A percentile compares a stretch with the other conserved stretches of the same genome.
Evolutionary conservation across 2,113 vertebrate species (phyloP).

Genomic region (Hucho hucho): DNA sequence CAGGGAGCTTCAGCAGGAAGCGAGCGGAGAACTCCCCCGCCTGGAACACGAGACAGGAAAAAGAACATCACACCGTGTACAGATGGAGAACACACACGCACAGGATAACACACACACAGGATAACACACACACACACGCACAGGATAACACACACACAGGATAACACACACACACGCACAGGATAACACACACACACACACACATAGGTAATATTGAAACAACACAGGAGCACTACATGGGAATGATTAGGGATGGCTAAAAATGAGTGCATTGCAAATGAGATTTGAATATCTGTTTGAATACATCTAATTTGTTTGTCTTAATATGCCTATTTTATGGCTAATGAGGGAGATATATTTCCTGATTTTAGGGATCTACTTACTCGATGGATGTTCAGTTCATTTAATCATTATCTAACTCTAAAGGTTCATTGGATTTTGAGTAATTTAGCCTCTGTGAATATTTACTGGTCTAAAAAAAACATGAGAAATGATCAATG

Average conservation of each 20-base stretch:
- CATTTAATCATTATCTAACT: too few relatives aligned
- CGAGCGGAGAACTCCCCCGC: conserved; percentile 97
- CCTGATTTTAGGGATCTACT: too few relatives aligned
- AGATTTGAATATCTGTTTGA: neutral
- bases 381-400: too few relatives aligned
- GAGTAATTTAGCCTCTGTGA: too few relatives aligned
- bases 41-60: conserved; percentile 68
- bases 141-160: too few relatives aligned
- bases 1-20: conserved; percentile 94
- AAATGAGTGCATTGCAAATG: neutral
- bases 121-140: too few relatives aligned
- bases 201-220: neutral
- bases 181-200: too few relatives aligned
- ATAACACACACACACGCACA: too few relatives aligned
- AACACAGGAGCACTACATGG: neutral
- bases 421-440: neutral
- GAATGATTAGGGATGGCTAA: neutral
- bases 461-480: neutral
- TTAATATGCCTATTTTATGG: neutral
- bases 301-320: neutral
- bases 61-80: neutral
- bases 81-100: neutral
- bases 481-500: neutral
- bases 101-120: neutral
- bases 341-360: neutral